These are phyloP conservation scores for Drosophila baimaii DNA, from an alignment of 1,140 invertebrate genomes.

Conservation along the genomic window DNA sequence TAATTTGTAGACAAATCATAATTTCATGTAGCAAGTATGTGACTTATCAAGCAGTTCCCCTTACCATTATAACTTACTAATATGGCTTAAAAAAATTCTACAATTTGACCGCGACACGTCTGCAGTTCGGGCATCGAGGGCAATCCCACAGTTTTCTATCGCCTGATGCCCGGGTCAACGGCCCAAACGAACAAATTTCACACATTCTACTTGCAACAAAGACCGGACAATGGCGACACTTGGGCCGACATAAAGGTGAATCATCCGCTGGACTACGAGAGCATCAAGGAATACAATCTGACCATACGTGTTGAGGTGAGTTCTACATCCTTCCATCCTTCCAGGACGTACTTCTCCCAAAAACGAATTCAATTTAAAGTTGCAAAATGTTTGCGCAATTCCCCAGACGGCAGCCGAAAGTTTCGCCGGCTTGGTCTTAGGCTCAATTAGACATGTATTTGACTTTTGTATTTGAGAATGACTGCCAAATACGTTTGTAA, in stretches of 20 bases:
- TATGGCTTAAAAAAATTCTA: slow-evolving; percentile 3
- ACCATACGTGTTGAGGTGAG: slow-evolving; percentile 97
- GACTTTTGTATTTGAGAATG: slow-evolving; percentile 75
- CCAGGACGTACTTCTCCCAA: no score
- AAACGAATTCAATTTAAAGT: slow-evolving; percentile 41
- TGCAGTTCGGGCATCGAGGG: slow-evolving; percentile 96
- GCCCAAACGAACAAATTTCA: slow-evolving; percentile 98
- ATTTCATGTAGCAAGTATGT: slow-evolving; percentile 61
- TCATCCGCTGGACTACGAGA: slow-evolving; percentile 97
- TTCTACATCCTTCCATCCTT: no score
- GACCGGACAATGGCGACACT: slow-evolving; percentile 94
- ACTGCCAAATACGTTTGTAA: slow-evolving; percentile 72
- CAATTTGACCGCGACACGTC: slow-evolving; percentile 33
- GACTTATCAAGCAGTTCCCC: no score
- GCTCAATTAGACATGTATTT: slow-evolving; percentile 75
- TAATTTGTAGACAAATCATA: slow-evolving; percentile 57
- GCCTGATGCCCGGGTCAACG: slow-evolving; percentile 96
- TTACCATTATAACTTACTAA: slow-evolving; percentile 34
- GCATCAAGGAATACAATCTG: slow-evolving; percentile 97
- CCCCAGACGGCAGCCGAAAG: slow-evolving; percentile 31
- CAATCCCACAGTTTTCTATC: slow-evolving; percentile 97
- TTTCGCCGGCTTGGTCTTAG: slow-evolving; percentile 46
- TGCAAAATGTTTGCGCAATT: slow-evolving; percentile 25
- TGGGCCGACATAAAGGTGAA: slow-evolving; percentile 98
- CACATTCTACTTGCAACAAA: slow-evolving; percentile 97